Percentiles rank a stretch among this genome's conserved stretches.
Conservation (phyloP, 2,113 vertebrate genomes). For the Scytalopus superciliaris region DNA sequence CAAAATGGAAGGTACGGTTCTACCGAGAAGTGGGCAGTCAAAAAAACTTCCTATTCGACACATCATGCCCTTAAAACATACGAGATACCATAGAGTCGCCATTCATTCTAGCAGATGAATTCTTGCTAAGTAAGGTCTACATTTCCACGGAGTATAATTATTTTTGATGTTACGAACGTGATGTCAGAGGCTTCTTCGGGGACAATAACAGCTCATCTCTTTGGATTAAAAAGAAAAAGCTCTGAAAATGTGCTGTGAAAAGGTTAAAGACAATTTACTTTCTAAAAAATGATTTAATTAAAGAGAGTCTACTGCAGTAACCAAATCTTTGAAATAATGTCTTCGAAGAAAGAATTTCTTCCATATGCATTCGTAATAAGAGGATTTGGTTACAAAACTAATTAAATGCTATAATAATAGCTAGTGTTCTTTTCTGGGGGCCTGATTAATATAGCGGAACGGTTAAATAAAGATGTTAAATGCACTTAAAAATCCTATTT, state of each 20-base stretch:
- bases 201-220: constrained; percentile 71
- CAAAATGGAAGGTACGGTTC: constrained; percentile 51
- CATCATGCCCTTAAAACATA: constrained; percentile 55
- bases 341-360: constrained; percentile 63
- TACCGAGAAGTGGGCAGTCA: constrained; percentile 62
- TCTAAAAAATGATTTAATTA: constrained; percentile 67
- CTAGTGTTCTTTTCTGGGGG: constrained; percentile 69
- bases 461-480: constrained; percentile 72
- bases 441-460: constrained; percentile 71
- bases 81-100: constrained; percentile 39
- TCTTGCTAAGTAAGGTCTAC: constrained; percentile 52
- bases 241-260: constrained; percentile 66
- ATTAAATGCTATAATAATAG: constrained; percentile 72
- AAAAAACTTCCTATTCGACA: constrained; percentile 58
- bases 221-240: constrained; percentile 72
- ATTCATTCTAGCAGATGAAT: constrained; percentile 52
- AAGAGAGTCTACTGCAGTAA: constrained; percentile 67
- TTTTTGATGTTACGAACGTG: constrained; percentile 61
- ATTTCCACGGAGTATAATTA: constrained; percentile 48
- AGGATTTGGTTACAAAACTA: constrained; percentile 75
- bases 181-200: constrained; percentile 69
- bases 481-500: constrained; percentile 69
- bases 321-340: constrained; percentile 67
- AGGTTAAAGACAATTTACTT: constrained; percentile 72
- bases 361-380: constrained; percentile 61